Conservation (phyloP, 2,797 vertebrate genomes). For the Lepidocolaptes lacrymiger region DNA sequence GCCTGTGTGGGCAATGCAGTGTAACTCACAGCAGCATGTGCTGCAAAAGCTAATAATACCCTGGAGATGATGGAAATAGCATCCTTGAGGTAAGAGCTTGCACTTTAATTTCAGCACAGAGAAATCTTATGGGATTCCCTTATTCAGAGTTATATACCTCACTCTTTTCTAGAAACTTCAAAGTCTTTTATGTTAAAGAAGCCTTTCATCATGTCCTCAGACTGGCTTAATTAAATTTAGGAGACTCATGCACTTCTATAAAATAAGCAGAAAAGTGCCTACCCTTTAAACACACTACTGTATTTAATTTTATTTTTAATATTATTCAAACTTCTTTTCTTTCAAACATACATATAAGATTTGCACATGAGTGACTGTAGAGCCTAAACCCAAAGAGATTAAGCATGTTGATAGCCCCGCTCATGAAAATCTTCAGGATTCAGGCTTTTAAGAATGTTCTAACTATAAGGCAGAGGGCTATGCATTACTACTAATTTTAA, state of each 20-base stretch:
- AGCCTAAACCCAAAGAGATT: not conserved
- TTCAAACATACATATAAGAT: not conserved
- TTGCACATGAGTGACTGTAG: not conserved
- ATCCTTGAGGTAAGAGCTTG: slow-evolving; percentile 45
- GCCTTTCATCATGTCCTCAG: slow-evolving; percentile 47
- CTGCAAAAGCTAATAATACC: slow-evolving; percentile 46
- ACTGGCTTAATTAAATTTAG: slow-evolving; percentile 58
- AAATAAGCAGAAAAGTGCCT: slow-evolving; percentile 6
- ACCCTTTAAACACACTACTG: not conserved
- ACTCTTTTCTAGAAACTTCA: slow-evolving; percentile 61
- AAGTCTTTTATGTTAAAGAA: slow-evolving; percentile 55
- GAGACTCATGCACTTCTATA: not conserved
- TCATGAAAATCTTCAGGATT: not conserved
- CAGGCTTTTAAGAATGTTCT: not conserved
- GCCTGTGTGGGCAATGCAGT: slow-evolving; percentile 27
- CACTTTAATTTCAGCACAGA: slow-evolving; percentile 50
- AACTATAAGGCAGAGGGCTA: not conserved
- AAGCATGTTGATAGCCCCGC: not conserved
- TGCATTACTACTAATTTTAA: not conserved
- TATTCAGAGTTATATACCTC: slow-evolving; percentile 45
- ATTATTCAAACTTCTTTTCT: not conserved
- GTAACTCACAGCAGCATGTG: slow-evolving; percentile 2
- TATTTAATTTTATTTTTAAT: slow-evolving; percentile 38
- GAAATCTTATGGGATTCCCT: slow-evolving; percentile 63
- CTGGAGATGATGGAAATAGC: slow-evolving; percentile 50